Percentiles rank a stretch among this genome's conserved stretches.
These are phyloP conservation scores for Macrophya alboannulata DNA, from an alignment of 2,888 invertebrate genomes.

Conservation along the genomic window DNA sequence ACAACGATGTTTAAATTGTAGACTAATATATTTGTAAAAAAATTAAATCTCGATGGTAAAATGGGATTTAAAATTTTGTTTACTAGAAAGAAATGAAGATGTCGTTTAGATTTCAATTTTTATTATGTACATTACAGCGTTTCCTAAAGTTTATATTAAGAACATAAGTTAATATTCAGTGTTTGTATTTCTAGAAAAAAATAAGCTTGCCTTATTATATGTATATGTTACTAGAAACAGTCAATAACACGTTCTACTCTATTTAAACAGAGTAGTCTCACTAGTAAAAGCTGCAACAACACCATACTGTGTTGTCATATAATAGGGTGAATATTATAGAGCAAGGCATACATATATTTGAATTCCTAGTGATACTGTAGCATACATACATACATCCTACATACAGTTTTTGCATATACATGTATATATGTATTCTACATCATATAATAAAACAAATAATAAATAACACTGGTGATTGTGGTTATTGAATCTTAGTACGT, in stretches of 20 bases:
- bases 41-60: background rate
- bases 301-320: conserved; percentile 3
- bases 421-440: conserved; percentile 1
- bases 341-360: background rate
- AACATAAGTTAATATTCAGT: conserved; percentile 1
- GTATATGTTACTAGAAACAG: background rate
- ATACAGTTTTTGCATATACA: conserved; percentile 14
- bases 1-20: background rate
- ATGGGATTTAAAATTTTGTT: background rate
- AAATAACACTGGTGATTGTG: background rate
- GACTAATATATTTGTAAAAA: background rate
- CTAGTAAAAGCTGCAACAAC: conserved; percentile 25
- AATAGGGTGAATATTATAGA: background rate
- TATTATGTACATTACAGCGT: conserved; percentile 35
- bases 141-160: conserved; percentile 27
- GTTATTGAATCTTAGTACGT: background rate
- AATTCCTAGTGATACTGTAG: background rate
- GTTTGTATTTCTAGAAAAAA: conserved; percentile 5
- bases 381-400: background rate
- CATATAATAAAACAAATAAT: conserved; percentile 15
- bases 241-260: conserved; percentile 1
- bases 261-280: conserved; percentile 13
- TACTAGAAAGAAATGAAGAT: background rate
- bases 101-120: background rate
- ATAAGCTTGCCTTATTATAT: conserved; percentile 1